Conservation (phyloP, 92 coral and sea anemone species). For the Epizoanthus scotinus region DNA sequence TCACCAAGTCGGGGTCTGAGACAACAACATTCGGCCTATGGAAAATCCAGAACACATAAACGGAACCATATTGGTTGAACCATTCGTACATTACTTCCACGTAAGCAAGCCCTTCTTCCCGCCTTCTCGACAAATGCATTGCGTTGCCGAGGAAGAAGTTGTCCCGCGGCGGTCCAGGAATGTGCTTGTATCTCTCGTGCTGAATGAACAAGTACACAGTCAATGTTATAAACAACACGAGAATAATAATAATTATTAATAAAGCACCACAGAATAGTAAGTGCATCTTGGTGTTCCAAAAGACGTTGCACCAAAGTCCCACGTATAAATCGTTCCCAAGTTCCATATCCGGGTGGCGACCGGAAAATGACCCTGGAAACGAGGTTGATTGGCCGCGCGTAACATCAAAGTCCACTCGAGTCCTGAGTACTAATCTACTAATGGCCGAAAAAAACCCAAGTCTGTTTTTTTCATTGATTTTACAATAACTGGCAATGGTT, state of each 20-base stretch:
- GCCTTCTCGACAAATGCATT: background rate
- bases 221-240: background rate
- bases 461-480: too few relatives aligned
- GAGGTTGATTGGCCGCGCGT: too few relatives aligned
- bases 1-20: background rate
- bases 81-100: background rate
- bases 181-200: slow-evolving; percentile 33
- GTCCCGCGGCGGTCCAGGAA: slow-evolving; percentile 26
- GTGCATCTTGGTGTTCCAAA: background rate
- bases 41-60: slow-evolving; percentile 12
- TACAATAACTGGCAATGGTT: too few relatives aligned
- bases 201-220: background rate
- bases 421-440: too few relatives aligned
- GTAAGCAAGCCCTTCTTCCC: background rate
- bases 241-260: background rate
- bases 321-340: too few relatives aligned
- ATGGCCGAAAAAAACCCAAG: too few relatives aligned
- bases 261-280: background rate
- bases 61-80: slow-evolving; percentile 17
- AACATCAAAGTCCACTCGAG: too few relatives aligned
- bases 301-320: too few relatives aligned
- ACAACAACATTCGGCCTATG: slow-evolving; percentile 3
- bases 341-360: too few relatives aligned
- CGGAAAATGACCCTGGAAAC: too few relatives aligned
- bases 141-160: slow-evolving; percentile 26